Evolutionary conservation across 2,113 vertebrate species (phyloP).

Genomic region (Fregata magnificens): DNA sequence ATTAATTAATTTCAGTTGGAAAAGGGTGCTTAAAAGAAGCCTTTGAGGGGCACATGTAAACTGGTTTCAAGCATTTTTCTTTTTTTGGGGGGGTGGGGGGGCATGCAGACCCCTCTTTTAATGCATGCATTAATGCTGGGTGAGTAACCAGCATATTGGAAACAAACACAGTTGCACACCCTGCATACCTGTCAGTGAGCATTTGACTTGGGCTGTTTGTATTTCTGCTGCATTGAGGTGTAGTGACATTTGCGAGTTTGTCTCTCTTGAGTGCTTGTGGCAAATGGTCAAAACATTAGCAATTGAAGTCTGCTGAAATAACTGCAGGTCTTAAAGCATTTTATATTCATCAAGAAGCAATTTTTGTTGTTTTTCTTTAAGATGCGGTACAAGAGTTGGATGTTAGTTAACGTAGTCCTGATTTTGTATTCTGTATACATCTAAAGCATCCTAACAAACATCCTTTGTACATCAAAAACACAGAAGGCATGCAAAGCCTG

Average conservation of each 20-base stretch:
- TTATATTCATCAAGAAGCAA: neutral
- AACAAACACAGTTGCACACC: neutral
- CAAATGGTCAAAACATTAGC: neutral
- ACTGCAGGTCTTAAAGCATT: neutral
- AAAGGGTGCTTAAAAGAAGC: neutral
- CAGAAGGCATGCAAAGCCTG: neutral
- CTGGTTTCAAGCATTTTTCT: neutral
- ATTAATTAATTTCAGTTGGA: neutral
- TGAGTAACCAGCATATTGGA: neutral
- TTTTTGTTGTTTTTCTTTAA: neutral
- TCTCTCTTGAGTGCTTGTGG: neutral
- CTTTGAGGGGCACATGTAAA: neutral
- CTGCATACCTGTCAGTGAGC: neutral
- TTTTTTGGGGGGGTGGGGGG: neutral
- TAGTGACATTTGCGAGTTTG: neutral
- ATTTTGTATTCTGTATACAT: neutral
- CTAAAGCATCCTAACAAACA: neutral
- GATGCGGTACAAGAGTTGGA: neutral
- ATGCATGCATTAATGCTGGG: neutral
- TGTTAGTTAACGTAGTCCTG: neutral
- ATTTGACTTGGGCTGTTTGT: neutral
- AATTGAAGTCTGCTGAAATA: neutral
- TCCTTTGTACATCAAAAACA: neutral
- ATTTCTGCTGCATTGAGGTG: neutral
- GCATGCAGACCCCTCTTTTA: neutral